Percentiles rank a stretch among this genome's conserved stretches.
Evolutionary conservation across 2,797 vertebrate species (phyloP).

Genomic region (Caiman crocodilus): DNA sequence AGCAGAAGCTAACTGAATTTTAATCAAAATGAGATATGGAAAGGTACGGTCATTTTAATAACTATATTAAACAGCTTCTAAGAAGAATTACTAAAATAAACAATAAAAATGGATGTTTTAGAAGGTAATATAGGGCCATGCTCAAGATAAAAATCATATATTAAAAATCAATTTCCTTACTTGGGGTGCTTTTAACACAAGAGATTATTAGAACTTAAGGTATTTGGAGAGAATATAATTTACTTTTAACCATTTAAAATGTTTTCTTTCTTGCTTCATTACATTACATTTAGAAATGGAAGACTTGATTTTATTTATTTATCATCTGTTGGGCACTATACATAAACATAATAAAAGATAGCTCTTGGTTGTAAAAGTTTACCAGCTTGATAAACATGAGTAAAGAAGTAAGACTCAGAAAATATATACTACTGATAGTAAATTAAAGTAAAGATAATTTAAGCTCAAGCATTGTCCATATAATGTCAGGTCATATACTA

Average conservation of each 20-base stretch:
- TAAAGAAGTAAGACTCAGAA: not conserved
- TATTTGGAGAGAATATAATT: not conserved
- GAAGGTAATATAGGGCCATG: not conserved
- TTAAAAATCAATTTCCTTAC: not conserved
- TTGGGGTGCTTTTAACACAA: not conserved
- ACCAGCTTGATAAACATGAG: not conserved
- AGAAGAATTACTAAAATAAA: not conserved
- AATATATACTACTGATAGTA: not conserved
- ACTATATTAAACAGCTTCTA: constrained; percentile 6
- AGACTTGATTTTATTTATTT: rapidly evolving
- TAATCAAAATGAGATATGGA: not conserved
- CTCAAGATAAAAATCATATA: not conserved
- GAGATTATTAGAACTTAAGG: constrained; percentile 1
- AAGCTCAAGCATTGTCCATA: not conserved
- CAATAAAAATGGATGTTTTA: not conserved
- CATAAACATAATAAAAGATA: not conserved
- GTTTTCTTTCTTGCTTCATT: not conserved
- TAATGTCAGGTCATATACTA: too few relatives aligned
- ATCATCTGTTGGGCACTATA: not conserved
- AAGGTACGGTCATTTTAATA: not conserved
- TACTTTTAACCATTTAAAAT: not conserved
- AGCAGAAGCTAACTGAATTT: constrained; percentile 1
- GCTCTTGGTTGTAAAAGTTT: not conserved
- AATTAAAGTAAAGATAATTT: not conserved
- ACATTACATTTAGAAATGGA: not conserved